Evolutionary conservation across 1,140 invertebrate genomes (phyloP).

Genomic region (Bombus fervidus): DNA sequence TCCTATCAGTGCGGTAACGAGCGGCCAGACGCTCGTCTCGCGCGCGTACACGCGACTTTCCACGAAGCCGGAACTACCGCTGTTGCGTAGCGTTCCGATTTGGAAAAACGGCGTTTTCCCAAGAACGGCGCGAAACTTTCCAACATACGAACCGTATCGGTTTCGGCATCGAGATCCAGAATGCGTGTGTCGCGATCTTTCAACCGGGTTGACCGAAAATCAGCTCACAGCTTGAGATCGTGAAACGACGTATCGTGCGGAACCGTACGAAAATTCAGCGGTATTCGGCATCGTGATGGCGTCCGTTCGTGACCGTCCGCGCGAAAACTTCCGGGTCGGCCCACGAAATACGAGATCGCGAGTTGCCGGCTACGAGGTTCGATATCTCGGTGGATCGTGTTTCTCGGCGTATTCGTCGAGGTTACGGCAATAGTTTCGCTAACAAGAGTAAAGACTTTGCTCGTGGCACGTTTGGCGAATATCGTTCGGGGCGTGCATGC

Average conservation of each 20-base stretch:
- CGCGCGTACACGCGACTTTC: background rate
- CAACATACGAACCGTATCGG: background rate
- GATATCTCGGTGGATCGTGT: slow-evolving; percentile 37
- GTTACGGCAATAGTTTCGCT: slow-evolving; percentile 7
- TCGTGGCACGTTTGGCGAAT: too few species aligned
- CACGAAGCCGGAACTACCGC: background rate
- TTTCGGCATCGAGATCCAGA: background rate
- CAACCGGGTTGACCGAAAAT: background rate
- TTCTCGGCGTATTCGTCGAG: slow-evolving; percentile 15
- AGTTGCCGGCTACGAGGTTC: slow-evolving; percentile 28
- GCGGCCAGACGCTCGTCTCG: background rate
- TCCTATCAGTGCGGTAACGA: slow-evolving; percentile 27
- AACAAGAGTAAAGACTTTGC: background rate
- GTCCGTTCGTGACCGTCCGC: slow-evolving; percentile 34
- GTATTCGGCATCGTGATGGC: slow-evolving; percentile 42
- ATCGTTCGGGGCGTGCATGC: background rate
- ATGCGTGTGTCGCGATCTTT: background rate
- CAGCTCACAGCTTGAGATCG: background rate
- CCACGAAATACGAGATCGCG: slow-evolving; percentile 49
- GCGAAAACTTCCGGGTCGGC: slow-evolving; percentile 48
- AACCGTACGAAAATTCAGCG: slow-evolving; percentile 29
- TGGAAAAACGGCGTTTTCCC: background rate
- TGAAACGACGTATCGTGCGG: background rate
- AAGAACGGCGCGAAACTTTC: background rate
- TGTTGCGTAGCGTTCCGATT: background rate